Base-by-base conservation (phyloP, 2,113 vertebrate genomes). In the Paratilapia polleni region DNA sequence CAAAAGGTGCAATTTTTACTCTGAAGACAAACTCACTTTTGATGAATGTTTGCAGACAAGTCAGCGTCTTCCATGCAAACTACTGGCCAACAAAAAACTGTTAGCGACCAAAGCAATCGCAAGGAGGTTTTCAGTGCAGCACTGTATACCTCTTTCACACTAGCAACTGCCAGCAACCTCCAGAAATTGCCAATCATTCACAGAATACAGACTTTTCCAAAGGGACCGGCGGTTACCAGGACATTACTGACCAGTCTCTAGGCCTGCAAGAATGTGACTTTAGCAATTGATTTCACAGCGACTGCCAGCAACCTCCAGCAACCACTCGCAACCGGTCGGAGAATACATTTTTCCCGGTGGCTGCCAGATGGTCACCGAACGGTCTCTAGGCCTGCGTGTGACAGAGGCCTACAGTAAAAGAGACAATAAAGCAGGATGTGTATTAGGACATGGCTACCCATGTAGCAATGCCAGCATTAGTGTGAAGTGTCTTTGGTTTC, bases 391-490 rank as follows among this genome's bases (percentile, higher is more conserved):
- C 15, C 49, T 52, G 49, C n/a, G n/a, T 52, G 49, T 47, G 43
- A 47, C 43, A 15, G 43, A 13, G 43, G 43, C 28, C 28, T 31
- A 31, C 4, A 31, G 28, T 47, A 47, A 7, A 19, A 52, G 49
- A 52, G 17, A 52, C 7, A 19, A 19, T 19, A 6, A 17, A 52
- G 49, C 43, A 20, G 41, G 66, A 19, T 70, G 10, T 52, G 24
- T 0, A 19, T 68, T 49, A 47, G 8, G 19, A 52, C 17, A 70
- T 5, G 5, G 41, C 15, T 70, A 49, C 24, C 6, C 41, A 28
- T 4, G 28, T 31, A 3, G 28, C 28, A 24, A 15, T 19, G 13
- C 13, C 14, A 68, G 38, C 4, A 0, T 66, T 0, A 14, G 63
- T 3, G n/a, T 43, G n/a, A 12, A 43, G 8, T 26, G 38, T 66